Conservation (phyloP, 2,113 vertebrate genomes). For the Columba janthina region DNA sequence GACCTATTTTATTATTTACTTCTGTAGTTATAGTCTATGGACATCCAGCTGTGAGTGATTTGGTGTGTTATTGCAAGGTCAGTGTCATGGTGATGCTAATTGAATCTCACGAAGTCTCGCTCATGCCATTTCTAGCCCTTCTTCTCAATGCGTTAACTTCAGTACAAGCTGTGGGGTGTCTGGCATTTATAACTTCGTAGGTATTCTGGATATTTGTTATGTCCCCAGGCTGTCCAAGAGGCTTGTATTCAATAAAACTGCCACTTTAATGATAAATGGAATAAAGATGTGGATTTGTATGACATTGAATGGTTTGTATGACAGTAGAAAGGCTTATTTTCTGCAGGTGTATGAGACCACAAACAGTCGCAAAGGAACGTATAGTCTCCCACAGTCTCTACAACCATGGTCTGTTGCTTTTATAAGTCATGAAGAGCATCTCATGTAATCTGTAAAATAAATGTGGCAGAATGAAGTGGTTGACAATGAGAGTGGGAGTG, state of each 20-base stretch:
- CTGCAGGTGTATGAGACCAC: background rate
- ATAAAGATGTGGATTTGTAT: background rate
- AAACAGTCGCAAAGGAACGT: background rate
- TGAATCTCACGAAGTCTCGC: background rate
- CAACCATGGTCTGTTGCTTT: background rate
- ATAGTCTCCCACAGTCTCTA: background rate
- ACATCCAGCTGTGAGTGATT: background rate
- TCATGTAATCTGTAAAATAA: background rate
- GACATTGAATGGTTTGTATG: background rate
- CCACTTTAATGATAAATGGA: background rate
- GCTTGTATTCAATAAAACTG: background rate
- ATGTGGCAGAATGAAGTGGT: background rate
- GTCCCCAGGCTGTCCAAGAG: background rate
- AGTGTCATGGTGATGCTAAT: accelerated
- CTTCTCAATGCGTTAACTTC: background rate
- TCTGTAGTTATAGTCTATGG: background rate
- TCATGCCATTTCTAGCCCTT: accelerated
- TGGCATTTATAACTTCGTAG: background rate
- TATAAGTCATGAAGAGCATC: background rate
- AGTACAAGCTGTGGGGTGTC: background rate
- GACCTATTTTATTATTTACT: background rate
- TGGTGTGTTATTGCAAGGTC: accelerated
- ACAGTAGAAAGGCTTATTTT: background rate
- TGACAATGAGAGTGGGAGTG: background rate
- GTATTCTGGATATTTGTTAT: background rate